Percentiles rank a stretch among this genome's conserved stretches.
Evolutionary conservation across 2,888 invertebrate species (phyloP).

Genomic region (Anthoptus insignis): DNA sequence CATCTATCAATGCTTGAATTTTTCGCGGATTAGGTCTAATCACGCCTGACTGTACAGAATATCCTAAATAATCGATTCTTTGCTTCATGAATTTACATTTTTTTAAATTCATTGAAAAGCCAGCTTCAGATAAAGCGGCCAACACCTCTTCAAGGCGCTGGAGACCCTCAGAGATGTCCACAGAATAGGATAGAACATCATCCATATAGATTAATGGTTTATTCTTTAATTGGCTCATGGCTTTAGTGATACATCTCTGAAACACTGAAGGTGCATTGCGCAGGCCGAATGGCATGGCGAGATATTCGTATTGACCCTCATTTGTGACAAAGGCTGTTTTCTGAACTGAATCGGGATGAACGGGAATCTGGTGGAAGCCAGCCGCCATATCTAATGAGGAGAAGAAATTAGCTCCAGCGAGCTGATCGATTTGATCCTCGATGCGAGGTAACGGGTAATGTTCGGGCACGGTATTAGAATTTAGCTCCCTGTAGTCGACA

Average conservation of each 20-base stretch:
- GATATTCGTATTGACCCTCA: neutral
- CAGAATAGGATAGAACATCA: constrained; percentile 49
- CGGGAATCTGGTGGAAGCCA: neutral
- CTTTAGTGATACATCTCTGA: neutral
- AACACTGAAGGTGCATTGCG: neutral
- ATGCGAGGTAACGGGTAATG: neutral
- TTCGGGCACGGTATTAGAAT: neutral
- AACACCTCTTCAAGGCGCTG: constrained; percentile 41
- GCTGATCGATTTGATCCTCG: neutral
- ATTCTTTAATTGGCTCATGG: neutral
- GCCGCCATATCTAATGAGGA: neutral
- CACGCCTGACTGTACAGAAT: constrained; percentile 34
- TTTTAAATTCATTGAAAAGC: constrained; percentile 31
- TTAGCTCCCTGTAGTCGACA: neutral
- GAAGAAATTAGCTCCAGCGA: neutral
- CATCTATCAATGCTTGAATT: constrained; percentile 43
- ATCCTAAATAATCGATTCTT: constrained; percentile 46
- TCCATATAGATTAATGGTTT: constrained; percentile 50
- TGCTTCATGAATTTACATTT: constrained; percentile 48
- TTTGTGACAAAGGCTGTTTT: neutral
- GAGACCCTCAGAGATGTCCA: constrained; percentile 43
- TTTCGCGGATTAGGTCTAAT: constrained; percentile 48
- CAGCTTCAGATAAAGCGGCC: constrained; percentile 21
- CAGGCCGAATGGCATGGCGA: neutral
- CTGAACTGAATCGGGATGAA: neutral